Evolutionary conservation across 2,888 invertebrate genomes (phyloP), one percentile per base, ranked within the genome.

Genomic region (Anoplius nigerrimus): DNA sequence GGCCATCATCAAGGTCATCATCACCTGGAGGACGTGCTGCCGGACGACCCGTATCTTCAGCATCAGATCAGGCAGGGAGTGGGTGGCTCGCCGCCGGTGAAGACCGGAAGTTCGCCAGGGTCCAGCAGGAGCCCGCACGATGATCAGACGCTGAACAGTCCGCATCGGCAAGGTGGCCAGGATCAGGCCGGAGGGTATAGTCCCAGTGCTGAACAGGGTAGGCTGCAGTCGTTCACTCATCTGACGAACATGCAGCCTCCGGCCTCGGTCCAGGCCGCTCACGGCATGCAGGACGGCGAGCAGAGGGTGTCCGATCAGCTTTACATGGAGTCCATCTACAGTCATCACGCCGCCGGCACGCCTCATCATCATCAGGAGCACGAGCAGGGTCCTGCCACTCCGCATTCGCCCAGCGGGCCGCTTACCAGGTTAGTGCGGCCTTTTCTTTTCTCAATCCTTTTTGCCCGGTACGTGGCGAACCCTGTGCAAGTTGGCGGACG

Each of bases 181-280:
- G 84, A 86, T 22, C 69, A 60, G 5, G 60, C 45, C 5, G 81
- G 78, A 0, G 79, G 78, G 8, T 88, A 88, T 71, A 87, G 87
- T 55, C 86, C 85, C 2, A 78, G 61, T 54, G 34, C 34, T 6
- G 87, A 86, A 20, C 86, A 82, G 21, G 78, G 74, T 0, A 79
- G 87, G 24, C 53, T 86, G 0, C 87, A 88, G n/a, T 82, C 79
- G 8, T 88, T 87, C 66, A 87, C 89, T 0, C 88, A 88, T 69
- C 74, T 89, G 16, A 88, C 89, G 4, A 79, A 88, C 0, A 86
- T 89, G 85, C 89, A 89, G 56, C 87, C 87, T 3, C 81, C 84
- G 0, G 53, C 80, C 11, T 79, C 84, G 42, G 80, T 84, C 0
- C 84, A 82, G 64, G 4, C 69, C 0, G 78, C 72, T 61, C 84